Conservation (phyloP, 2,113 vertebrate species). For the Tamias sibiricus region DNA sequence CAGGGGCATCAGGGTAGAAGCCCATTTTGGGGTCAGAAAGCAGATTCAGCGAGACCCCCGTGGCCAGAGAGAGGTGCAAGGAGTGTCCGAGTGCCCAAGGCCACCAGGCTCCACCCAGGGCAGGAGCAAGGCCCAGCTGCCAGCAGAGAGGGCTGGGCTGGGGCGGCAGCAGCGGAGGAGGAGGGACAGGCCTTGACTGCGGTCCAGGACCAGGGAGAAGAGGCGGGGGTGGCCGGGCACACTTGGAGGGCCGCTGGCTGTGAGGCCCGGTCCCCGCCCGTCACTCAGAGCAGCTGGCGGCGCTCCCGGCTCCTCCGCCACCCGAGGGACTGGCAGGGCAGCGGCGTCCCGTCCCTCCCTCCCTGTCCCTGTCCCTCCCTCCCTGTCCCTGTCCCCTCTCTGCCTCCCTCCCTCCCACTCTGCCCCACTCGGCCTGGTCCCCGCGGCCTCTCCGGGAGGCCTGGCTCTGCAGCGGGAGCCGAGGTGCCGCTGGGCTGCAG, state of each 20-base stretch:
- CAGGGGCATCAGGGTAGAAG: not conserved
- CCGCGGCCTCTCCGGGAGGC: not conserved
- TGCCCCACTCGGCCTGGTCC: too few relatives aligned
- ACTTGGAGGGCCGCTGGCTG: fast-evolving
- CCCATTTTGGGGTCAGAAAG: not conserved
- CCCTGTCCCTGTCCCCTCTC: not conserved
- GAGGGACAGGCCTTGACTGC: not conserved
- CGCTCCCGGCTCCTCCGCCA: not conserved
- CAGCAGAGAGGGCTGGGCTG: fast-evolving
- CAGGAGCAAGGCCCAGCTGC: not conserved
- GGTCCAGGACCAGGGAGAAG: not conserved
- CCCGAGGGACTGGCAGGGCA: not conserved
- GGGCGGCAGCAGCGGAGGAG: not conserved
- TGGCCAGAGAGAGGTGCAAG: not conserved
- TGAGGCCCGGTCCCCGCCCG: fast-evolving
- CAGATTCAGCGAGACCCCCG: too few relatives aligned
- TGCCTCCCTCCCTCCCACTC: too few relatives aligned
- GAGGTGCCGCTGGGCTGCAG: too few relatives aligned
- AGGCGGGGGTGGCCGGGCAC: not conserved
- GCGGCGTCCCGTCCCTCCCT: fast-evolving
- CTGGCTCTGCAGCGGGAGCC: not conserved
- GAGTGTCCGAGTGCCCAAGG: not conserved
- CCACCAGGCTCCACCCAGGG: not conserved
- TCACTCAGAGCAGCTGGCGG: not conserved
- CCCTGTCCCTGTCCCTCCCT: too few relatives aligned